These are phyloP conservation scores for Dryocosmus kuriphilus DNA, from an alignment of 2,888 invertebrate species.

Conservation along the genomic window DNA sequence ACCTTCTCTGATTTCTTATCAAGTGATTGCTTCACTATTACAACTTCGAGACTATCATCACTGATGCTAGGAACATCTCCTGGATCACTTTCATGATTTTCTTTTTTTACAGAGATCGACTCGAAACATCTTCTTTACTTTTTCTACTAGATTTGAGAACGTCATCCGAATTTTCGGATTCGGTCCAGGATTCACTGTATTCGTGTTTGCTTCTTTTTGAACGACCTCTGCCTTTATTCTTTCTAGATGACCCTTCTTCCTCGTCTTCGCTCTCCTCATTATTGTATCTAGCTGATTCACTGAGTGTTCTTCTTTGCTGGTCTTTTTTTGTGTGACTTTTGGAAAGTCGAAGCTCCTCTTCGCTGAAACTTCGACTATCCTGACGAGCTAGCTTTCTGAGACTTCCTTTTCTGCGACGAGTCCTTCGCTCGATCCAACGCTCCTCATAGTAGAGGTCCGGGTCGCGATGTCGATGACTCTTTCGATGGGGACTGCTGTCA, in stretches of 20 bases:
- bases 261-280: slow-evolving; percentile 54
- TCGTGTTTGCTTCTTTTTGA: slow-evolving; percentile 62
- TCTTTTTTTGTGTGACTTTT: slow-evolving; percentile 69
- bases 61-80: slow-evolving; percentile 62
- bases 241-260: slow-evolving; percentile 42
- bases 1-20: slow-evolving; percentile 71
- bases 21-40: slow-evolving; percentile 69
- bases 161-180: slow-evolving; percentile 71
- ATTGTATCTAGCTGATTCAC: slow-evolving; percentile 72
- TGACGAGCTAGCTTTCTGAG: slow-evolving; percentile 66
- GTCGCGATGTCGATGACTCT: slow-evolving; percentile 57
- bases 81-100: slow-evolving; percentile 42
- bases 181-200: slow-evolving; percentile 76
- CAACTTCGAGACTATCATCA: slow-evolving; percentile 74
- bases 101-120: slow-evolving; percentile 59
- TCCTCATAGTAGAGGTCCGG: slow-evolving; percentile 72
- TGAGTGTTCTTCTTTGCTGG: slow-evolving; percentile 65
- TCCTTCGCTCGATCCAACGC: slow-evolving; percentile 70
- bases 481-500: slow-evolving; percentile 60
- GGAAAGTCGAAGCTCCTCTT: slow-evolving; percentile 68
- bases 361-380: slow-evolving; percentile 75
- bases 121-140: slow-evolving; percentile 2
- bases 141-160: slow-evolving; percentile 40
- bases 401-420: slow-evolving; percentile 64
- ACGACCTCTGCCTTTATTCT: slow-evolving; percentile 51